phyloP scores from a whole-genome alignment of 2,888 invertebrate species.

The Maniola hyperantus region DNA sequence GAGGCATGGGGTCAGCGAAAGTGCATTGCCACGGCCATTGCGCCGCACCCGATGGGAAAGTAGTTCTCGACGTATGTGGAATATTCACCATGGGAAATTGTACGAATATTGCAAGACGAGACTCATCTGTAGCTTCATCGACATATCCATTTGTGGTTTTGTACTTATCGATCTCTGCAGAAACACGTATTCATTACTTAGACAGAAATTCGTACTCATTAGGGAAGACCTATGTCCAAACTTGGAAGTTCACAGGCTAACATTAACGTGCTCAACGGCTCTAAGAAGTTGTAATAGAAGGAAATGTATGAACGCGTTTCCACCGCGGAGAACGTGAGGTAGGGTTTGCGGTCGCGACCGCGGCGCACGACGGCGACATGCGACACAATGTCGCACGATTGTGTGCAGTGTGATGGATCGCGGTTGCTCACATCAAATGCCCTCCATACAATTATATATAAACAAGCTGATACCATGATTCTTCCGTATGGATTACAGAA shows the following conservation, averaged over 20 bases:
- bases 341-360: too few relatives aligned
- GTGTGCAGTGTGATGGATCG: too few relatives aligned
- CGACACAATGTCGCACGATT: too few relatives aligned
- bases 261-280: too few relatives aligned
- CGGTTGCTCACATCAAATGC: too few relatives aligned
- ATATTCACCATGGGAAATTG: slow-evolving; percentile 62
- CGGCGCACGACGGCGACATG: too few relatives aligned
- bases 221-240: not conserved
- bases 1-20: slow-evolving; percentile 81
- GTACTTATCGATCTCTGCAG: slow-evolving; percentile 42
- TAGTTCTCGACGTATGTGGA: slow-evolving; percentile 63
- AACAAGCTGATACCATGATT: too few relatives aligned
- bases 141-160: slow-evolving; percentile 9
- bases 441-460: too few relatives aligned
- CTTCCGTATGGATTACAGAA: too few relatives aligned
- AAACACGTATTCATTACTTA: not conserved
- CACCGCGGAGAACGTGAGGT: too few relatives aligned
- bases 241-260: not conserved
- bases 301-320: too few relatives aligned
- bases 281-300: too few relatives aligned
- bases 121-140: slow-evolving; percentile 20
- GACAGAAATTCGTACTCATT: not conserved
- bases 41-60: slow-evolving; percentile 76
- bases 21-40: slow-evolving; percentile 80
- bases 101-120: slow-evolving; percentile 40